Percentiles rank a stretch among this genome's conserved stretches.
Conservation (phyloP, 2,888 invertebrate genomes). For the Latrodectus elegans region DNA sequence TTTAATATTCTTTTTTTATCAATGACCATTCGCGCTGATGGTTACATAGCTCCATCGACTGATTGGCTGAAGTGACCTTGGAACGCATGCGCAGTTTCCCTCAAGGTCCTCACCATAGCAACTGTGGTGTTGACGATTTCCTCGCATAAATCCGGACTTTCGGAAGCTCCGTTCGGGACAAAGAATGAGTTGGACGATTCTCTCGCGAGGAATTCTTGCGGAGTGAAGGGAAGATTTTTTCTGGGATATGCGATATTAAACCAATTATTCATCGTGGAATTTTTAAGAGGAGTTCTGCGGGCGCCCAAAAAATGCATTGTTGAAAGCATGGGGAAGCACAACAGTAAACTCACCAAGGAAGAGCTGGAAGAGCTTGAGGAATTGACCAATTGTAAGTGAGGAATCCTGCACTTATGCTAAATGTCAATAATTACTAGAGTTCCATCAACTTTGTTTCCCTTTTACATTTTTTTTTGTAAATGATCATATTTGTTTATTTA, state of each 20-base stretch:
- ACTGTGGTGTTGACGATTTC: conserved; percentile 46
- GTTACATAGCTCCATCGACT: background rate
- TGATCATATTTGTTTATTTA: too few species aligned
- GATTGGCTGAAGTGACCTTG: background rate
- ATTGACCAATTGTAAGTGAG: conserved; percentile 63
- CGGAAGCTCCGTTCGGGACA: conserved; percentile 2
- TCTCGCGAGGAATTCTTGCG: conserved; percentile 6
- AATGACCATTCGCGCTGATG: too few species aligned
- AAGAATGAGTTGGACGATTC: background rate
- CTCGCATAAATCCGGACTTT: background rate
- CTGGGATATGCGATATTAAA: background rate
- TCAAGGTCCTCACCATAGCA: conserved; percentile 56
- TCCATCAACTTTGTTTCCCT: too few species aligned
- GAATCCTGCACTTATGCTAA: too few species aligned
- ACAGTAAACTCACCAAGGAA: conserved; percentile 61
- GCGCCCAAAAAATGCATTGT: conserved; percentile 57
- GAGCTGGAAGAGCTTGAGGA: conserved; percentile 62
- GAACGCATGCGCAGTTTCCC: conserved; percentile 27
- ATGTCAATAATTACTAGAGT: too few species aligned
- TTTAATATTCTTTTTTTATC: too few species aligned
- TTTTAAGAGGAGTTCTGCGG: conserved; percentile 51
- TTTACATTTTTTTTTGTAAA: too few species aligned
- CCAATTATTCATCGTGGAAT: conserved; percentile 48
- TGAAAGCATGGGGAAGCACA: conserved; percentile 65
- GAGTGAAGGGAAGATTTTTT: background rate